Percentiles rank a stretch among this genome's conserved stretches.
Evolutionary conservation across 1,140 invertebrate genomes (phyloP).

Genomic region (Anastrepha ludens): DNA sequence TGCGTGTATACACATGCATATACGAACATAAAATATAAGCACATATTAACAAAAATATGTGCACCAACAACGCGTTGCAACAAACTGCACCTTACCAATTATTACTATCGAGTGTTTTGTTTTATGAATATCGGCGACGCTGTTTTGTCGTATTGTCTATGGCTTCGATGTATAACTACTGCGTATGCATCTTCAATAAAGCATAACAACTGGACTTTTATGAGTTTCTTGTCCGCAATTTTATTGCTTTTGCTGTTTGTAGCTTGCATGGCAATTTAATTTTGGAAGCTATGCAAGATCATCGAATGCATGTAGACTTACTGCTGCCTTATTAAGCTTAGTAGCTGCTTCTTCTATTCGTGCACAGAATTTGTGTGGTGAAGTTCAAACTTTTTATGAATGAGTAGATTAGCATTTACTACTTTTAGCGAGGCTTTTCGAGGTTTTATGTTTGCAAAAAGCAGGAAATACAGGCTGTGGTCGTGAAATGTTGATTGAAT

Average conservation of each 20-base stretch:
- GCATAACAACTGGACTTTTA: slow-evolving; percentile 16
- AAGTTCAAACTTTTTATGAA: not conserved
- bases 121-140: not conserved
- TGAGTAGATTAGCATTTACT: not conserved
- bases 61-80: not conserved
- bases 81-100: not conserved
- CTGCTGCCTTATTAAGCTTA: not conserved
- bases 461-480: not conserved
- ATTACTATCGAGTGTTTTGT: not conserved
- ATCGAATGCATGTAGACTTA: not conserved
- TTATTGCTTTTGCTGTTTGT: not conserved
- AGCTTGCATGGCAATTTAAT: not conserved
- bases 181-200: not conserved
- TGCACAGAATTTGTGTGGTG: not conserved
- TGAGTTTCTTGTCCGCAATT: slow-evolving; percentile 11
- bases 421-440: not conserved
- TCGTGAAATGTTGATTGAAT: not conserved
- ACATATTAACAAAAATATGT: not conserved
- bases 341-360: not conserved
- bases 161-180: not conserved
- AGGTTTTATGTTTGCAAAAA: not conserved
- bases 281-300: not conserved
- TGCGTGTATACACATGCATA: not conserved
- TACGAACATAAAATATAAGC: not conserved
- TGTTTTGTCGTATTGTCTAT: not conserved